Conservation (phyloP, 2,797 vertebrate species). For the Danio tinwini region DNA sequence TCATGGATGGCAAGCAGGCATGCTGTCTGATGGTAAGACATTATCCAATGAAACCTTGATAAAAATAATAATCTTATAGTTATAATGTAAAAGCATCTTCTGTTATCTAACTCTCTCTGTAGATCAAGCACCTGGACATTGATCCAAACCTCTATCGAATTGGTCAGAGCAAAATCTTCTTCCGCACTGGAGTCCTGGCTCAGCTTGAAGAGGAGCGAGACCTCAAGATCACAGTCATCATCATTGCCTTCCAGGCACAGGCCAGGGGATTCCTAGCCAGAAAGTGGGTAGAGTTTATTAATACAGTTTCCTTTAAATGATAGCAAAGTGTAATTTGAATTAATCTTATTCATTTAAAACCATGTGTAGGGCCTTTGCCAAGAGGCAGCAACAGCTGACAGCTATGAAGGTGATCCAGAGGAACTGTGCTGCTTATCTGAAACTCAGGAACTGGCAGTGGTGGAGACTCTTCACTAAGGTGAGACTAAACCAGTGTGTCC, state of each 20-base stretch:
- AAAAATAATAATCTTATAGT: neutral
- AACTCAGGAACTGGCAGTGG: slow-evolving; percentile 98
- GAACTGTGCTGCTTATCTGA: slow-evolving; percentile 96
- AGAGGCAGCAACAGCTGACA: slow-evolving; percentile 92
- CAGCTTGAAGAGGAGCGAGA: slow-evolving; percentile 97
- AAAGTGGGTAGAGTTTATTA: slow-evolving; percentile 80
- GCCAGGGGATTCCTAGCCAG: slow-evolving; percentile 90
- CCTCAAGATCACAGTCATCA: slow-evolving; percentile 93
- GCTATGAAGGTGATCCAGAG: slow-evolving; percentile 98
- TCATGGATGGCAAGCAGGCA: slow-evolving; percentile 99
- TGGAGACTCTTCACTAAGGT: slow-evolving; percentile 99
- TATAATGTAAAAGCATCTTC: neutral
- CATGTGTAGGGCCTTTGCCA: slow-evolving; percentile 86
- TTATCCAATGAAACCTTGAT: neutral
- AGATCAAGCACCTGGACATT: slow-evolving; percentile 94
- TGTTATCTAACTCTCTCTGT: neutral
- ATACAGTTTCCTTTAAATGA: neutral
- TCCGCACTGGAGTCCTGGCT: slow-evolving; percentile 94
- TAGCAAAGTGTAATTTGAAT: neutral
- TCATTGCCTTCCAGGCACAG: slow-evolving; percentile 93
- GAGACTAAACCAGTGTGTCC: slow-evolving; percentile 38
- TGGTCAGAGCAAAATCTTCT: slow-evolving; percentile 99
- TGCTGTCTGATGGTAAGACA: slow-evolving; percentile 91
- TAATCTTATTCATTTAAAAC: slow-evolving; percentile 1
- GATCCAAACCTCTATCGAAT: slow-evolving; percentile 95